Evolutionary conservation across 2,113 vertebrate genomes (phyloP), one percentile per base, ranked within the genome.

Genomic region (Sterrhoptilus dennistouni): DNA sequence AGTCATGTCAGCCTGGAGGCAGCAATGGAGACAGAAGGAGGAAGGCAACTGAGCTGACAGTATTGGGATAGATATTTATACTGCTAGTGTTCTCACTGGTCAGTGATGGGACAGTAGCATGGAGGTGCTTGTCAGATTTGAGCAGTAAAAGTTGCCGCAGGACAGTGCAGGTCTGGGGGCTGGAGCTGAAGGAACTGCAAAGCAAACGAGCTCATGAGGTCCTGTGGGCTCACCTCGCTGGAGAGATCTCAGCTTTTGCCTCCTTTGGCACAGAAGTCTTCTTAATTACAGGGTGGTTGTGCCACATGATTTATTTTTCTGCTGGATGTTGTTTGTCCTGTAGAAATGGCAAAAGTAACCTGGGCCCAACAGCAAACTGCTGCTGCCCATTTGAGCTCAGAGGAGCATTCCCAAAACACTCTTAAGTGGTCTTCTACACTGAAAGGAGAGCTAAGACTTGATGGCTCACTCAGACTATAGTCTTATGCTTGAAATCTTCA

Each of bases 41-140:
- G 57, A 65, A 63, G 21, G 36, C 0, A 0, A 29, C 1, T 22
- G 61, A 86, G n/a, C n/a, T 42, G 42, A 45, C 5, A 3, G 1
- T 19, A 14, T 4, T 56, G 42, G 22, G 25, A 60, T 61, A 70
- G 38, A 14, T 24, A 40, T 82, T 85, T 78, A 36, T 40, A 14
- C 42, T 63, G 21, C 31, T 66, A 18, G 3, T 54, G 89, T 36
- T 70, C 63, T 59, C 44, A 5, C 33, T 72, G 44, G 20, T 64
- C 57, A 56, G 20, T 17, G 28, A 54, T 35, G 54, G 38, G 28
- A 29, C 64, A 20, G 60, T 19, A 59, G 35, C 20, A 52, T 1
- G 0, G 54, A 63, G 18, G 10, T n/a, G 3, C 33, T 33, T 33
- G 56, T 42, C 29, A 8, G 61, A 11, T 45, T 66, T 31, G 60